Base-by-base conservation (phyloP, 2,888 invertebrate genomes). In the Branchellion lobata region DNA sequence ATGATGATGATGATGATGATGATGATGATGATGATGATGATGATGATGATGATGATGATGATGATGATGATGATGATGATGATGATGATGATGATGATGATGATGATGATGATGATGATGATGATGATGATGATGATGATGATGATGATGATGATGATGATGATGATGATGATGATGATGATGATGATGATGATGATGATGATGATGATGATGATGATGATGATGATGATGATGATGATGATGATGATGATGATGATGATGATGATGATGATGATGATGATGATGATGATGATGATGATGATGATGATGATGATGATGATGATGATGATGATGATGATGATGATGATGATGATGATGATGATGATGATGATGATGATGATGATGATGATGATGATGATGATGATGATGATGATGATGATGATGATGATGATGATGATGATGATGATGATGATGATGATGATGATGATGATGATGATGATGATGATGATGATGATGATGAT, bases 41-140 rank as follows among this genome's bases (percentile, higher is more conserved):
- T 11, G 68, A 3, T 68, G 1, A 68, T 68, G 27, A 24, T 11
- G 21, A 24, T 68, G 68, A 68, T 68, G n/a, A 68, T 68, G 21
- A 36, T 40, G n/a, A 36, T 24, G 40, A 73, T 36, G 73, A 33
- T 40, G 40, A 33, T 40, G 73, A 72, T 72, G 27, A 68, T n/a
- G 21, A 68, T 68, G 21, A 68, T 68, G 21, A 24, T 11, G 68
- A 3, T 68, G 1, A 68, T 68, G 27, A 24, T 11, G 21, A 24
- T 68, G 68, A 68, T 68, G n/a, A 68, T 68, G 21, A 36, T 40
- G n/a, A 36, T 24, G 40, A 73, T 36, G 73, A 33, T 40, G 40
- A 33, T 40, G 73, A 72, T 72, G 27, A 68, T n/a, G 21, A 68
- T 68, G 21, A 68, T 68, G 21, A 24, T 11, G 68, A 3, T 68